Evolutionary conservation across 2,113 vertebrate species (phyloP).

Genomic region (Hucho hucho): DNA sequence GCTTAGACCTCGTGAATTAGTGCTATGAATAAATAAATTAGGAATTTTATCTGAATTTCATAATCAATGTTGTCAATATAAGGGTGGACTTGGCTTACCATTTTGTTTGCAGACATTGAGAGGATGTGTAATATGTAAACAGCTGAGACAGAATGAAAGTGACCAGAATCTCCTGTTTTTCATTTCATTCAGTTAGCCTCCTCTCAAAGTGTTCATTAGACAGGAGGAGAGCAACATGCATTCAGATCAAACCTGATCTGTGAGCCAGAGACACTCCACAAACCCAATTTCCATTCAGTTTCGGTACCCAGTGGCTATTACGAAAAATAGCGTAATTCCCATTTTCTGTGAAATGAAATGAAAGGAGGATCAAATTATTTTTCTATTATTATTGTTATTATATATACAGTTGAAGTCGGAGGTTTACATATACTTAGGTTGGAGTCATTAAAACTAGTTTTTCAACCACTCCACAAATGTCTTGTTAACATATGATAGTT

Average conservation of each 20-base stretch:
- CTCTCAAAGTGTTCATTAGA: slow-evolving; percentile 72
- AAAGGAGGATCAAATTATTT: slow-evolving; percentile 46
- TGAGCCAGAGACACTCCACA: slow-evolving; percentile 61
- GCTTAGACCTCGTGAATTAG: no score
- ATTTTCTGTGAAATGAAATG: slow-evolving; percentile 50
- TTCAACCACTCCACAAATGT: no score
- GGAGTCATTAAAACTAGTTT: no score
- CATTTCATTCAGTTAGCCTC: slow-evolving; percentile 70
- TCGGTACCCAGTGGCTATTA: slow-evolving; percentile 39
- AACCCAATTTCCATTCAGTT: slow-evolving; percentile 53
- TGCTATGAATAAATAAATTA: no score
- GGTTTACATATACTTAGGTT: no score
- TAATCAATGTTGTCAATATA: no score
- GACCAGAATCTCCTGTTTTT: slow-evolving; percentile 74
- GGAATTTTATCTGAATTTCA: no score
- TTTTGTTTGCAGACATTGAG: slow-evolving; percentile 5
- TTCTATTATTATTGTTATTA: no score
- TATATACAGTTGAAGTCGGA: no score
- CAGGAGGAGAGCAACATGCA: slow-evolving; percentile 59
- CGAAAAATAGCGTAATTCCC: slow-evolving; percentile 21
- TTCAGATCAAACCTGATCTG: slow-evolving; percentile 71
- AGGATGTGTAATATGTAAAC: slow-evolving; percentile 44
- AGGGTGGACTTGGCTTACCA: background rate
- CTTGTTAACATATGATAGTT: no score
- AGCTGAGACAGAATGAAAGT: slow-evolving; percentile 67